phyloP scores from a whole-genome alignment of 2,113 vertebrate genomes.

The Colius striatus region DNA sequence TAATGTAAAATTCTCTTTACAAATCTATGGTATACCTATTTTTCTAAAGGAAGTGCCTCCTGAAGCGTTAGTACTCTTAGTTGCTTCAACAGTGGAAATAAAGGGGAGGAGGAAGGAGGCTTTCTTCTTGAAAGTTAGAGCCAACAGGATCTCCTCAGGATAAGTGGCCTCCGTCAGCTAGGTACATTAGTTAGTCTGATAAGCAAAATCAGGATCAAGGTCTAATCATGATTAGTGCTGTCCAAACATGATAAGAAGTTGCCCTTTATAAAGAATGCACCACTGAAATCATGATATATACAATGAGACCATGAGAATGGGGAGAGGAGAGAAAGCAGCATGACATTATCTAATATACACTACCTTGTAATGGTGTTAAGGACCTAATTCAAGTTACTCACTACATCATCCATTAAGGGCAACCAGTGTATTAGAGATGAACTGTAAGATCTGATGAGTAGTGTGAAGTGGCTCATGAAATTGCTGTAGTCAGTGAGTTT shows the following conservation, averaged over 20 bases:
- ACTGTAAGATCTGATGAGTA: not conserved
- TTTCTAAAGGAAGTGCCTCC: not conserved
- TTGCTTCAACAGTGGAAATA: constrained; percentile 17
- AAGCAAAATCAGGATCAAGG: constrained; percentile 5
- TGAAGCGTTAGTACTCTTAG: constrained; percentile 49
- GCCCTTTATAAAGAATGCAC: not conserved
- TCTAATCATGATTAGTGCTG: constrained; percentile 11
- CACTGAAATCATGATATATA: not conserved
- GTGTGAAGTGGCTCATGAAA: not conserved
- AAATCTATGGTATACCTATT: not conserved
- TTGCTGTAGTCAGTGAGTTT: not conserved
- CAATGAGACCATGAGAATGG: not conserved
- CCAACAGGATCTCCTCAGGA: not conserved
- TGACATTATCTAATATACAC: not conserved
- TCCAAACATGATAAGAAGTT: not conserved
- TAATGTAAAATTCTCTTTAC: not conserved
- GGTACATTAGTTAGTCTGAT: not conserved
- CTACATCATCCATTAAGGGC: not conserved
- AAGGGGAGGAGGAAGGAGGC: not conserved
- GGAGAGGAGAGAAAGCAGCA: not conserved
- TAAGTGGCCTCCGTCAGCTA: not conserved
- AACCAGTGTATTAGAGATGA: not conserved
- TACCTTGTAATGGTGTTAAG: not conserved
- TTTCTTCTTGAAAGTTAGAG: not conserved
- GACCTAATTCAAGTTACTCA: not conserved